phyloP scores from a whole-genome alignment of 2,113 vertebrate genomes.

The Marmota flaviventris region DNA sequence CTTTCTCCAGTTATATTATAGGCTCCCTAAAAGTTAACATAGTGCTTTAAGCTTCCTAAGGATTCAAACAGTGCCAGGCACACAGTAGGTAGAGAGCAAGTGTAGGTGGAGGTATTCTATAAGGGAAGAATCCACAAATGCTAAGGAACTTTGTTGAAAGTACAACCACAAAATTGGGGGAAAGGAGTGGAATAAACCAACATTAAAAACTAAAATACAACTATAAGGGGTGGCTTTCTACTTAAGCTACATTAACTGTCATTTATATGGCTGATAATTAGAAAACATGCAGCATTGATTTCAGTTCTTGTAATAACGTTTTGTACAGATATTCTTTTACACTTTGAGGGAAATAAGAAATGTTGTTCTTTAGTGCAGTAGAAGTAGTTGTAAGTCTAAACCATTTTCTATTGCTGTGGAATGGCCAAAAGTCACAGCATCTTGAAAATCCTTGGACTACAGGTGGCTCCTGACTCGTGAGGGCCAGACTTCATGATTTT shows the following conservation, averaged over 20 bases:
- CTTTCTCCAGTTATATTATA: background rate
- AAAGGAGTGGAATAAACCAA: background rate
- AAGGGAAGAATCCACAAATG: background rate
- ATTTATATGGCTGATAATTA: background rate
- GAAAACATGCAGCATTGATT: background rate
- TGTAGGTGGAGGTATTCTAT: background rate
- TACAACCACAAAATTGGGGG: background rate
- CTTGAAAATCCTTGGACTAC: background rate
- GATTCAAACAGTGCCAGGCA: background rate
- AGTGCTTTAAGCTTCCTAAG: background rate
- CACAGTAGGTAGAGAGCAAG: background rate
- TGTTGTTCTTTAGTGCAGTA: background rate
- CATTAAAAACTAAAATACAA: background rate
- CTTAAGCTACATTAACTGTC: background rate
- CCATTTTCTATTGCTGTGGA: background rate
- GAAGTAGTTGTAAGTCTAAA: background rate
- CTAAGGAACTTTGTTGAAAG: background rate
- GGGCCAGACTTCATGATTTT: background rate
- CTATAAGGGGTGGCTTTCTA: background rate
- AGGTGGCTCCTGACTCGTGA: background rate
- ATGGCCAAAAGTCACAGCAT: background rate
- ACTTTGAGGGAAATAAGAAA: background rate
- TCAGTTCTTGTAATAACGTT: conserved; percentile 10
- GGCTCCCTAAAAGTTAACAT: background rate
- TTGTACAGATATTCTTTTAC: background rate